These are phyloP conservation scores for Hyperoplus immaculatus DNA, from an alignment of 2,797 vertebrate genomes.

Conservation along the genomic window DNA sequence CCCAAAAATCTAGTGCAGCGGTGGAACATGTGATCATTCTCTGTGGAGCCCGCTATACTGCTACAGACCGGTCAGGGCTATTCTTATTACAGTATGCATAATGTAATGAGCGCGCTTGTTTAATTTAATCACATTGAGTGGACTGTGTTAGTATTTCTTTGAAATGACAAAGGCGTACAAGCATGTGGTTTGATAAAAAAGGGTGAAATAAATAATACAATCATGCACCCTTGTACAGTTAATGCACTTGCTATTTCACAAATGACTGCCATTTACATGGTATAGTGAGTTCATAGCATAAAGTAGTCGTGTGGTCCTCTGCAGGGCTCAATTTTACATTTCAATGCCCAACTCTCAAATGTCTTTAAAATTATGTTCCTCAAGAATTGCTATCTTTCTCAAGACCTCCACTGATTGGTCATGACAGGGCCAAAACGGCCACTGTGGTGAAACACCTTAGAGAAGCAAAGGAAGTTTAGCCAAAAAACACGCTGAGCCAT, in stretches of 20 bases:
- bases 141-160: slow-evolving; percentile 81
- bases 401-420: slow-evolving; percentile 73
- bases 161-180: slow-evolving; percentile 75
- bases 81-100: slow-evolving; percentile 87
- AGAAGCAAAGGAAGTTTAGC: slow-evolving; percentile 83
- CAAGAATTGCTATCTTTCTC: slow-evolving; percentile 69
- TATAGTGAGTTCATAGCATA: slow-evolving; percentile 61
- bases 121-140: slow-evolving; percentile 85
- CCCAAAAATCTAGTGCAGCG: slow-evolving; percentile 84
- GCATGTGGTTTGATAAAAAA: slow-evolving; percentile 71
- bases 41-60: slow-evolving; percentile 76
- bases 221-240: slow-evolving; percentile 68
- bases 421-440: slow-evolving; percentile 79
- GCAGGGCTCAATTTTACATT: slow-evolving; percentile 53
- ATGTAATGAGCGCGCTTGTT: slow-evolving; percentile 85
- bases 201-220: slow-evolving; percentile 77
- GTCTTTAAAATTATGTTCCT: slow-evolving; percentile 71
- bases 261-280: slow-evolving; percentile 72
- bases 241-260: slow-evolving; percentile 73
- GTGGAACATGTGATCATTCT: slow-evolving; percentile 84
- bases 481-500: slow-evolving; percentile 88
- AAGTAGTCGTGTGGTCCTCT: slow-evolving; percentile 32
- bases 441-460: slow-evolving; percentile 78
- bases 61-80: slow-evolving; percentile 83
- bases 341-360: slow-evolving; percentile 63